phyloP scores from a whole-genome alignment of 2,113 vertebrate genomes.

The Lycaon pictus region DNA sequence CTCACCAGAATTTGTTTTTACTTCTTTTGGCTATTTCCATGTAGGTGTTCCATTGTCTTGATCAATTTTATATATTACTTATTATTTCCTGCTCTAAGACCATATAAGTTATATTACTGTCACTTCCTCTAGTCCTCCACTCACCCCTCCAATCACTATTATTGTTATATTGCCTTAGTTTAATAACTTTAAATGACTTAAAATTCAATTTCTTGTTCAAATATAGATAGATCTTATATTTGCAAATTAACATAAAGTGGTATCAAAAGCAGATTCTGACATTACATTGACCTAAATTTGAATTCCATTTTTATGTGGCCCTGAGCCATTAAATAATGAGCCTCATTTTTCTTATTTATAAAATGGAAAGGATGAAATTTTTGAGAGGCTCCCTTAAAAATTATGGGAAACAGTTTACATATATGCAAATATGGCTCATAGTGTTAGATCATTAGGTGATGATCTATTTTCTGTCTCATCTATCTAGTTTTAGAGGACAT shows the following conservation, averaged over 20 bases:
- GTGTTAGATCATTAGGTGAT: background rate
- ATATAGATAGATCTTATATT: background rate
- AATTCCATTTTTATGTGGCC: background rate
- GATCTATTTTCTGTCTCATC: background rate
- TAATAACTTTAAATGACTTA: conserved; percentile 50
- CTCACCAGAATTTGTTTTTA: background rate
- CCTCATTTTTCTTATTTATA: background rate
- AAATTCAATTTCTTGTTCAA: conserved; percentile 33
- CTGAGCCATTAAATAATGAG: background rate
- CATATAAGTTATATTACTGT: background rate
- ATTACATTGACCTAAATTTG: background rate
- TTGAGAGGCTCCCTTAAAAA: background rate
- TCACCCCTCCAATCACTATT: background rate
- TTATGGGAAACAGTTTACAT: background rate
- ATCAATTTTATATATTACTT: background rate
- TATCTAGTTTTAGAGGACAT: background rate
- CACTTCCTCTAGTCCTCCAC: background rate
- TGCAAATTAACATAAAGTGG: conserved; percentile 1
- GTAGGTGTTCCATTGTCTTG: background rate
- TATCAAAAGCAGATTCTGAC: background rate
- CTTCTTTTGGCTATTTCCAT: background rate
- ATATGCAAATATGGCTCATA: background rate
- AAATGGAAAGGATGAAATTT: background rate
- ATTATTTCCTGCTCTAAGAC: background rate
- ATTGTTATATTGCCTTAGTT: background rate